Base-by-base conservation (phyloP, 2,888 invertebrate species). In the Mimas tiliae region DNA sequence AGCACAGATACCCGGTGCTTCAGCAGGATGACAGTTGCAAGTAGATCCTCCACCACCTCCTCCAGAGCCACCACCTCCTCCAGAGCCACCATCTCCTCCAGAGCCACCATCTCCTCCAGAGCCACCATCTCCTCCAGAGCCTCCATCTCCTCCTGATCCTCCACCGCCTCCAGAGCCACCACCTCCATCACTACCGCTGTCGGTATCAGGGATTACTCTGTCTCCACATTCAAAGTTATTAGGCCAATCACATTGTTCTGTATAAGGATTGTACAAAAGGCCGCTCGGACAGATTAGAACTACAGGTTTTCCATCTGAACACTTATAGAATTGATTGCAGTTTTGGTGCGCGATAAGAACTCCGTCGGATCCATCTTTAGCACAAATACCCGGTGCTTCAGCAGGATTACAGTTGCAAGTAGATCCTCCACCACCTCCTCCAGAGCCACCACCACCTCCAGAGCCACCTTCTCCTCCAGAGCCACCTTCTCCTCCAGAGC, bases 261-360 rank as follows among this genome's bases (percentile, higher is more conserved):
- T 76, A 7, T 68, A 52, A 4, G 78, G 76, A 50, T 80, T 77
- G 62, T 72, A 81, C 1, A 76, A 33, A 0, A 80, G 71, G 8
- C 67, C 70, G 19, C 34, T 64, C 2, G 67, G 69, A 21, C 83
- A 83, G 0, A 4, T 45, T 11, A 72, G 9, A 0, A 72, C 67
- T 4, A 79, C 74, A 0, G 78, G 77, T 3, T 34, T 19, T 12
- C 80, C 79, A 16, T 72, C 11, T 2, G 38, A 42, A 27, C 83
- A 83, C 63, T 71, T 75, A 50, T 83, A 85, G 63, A 80, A 83
- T 50, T 84, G 70, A 65, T 82, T 79, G 67, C 84, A 84, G 62
- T 79, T 74, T 71, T 81, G 79, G 16, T 84, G 77, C 7, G 85
- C 84, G 0, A 84, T 65, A 0, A 85, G 68, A 16, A 72, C 66